Percentiles rank a stretch among this genome's conserved stretches.
Conservation (phyloP, 2,797 vertebrate genomes). For the Psittacula echo region DNA sequence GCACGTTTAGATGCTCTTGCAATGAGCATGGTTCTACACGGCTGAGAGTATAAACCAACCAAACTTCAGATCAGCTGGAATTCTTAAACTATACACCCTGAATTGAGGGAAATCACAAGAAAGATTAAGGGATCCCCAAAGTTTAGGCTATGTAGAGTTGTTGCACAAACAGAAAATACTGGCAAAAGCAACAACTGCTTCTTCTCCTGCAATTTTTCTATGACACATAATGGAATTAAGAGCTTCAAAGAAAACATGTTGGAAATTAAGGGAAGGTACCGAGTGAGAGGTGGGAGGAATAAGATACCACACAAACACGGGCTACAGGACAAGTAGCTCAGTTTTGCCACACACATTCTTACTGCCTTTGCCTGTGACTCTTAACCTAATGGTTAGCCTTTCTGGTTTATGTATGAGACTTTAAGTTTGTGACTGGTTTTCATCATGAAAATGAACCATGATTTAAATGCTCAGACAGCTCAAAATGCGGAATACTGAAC, state of each 20-base stretch:
- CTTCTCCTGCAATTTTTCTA: background rate
- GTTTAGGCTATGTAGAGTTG: background rate
- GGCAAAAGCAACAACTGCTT: background rate
- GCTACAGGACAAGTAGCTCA: background rate
- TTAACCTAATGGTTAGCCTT: background rate
- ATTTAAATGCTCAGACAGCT: background rate
- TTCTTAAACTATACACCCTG: background rate
- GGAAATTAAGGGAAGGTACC: background rate
- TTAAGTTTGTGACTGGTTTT: slow-evolving; percentile 34
- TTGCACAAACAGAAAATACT: background rate
- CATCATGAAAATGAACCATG: slow-evolving; percentile 6
- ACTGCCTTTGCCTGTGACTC: background rate
- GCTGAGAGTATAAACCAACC: background rate
- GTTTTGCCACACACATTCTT: background rate
- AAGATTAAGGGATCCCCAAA: background rate
- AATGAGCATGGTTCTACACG: background rate
- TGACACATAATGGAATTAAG: background rate
- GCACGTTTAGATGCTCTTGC: background rate
- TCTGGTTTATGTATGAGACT: background rate
- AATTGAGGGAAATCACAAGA: background rate
- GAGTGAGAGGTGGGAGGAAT: background rate
- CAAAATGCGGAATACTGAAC: background rate
- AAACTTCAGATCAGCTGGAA: background rate
- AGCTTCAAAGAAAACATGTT: background rate
- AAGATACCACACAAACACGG: background rate